These are phyloP conservation scores for Coleophora deauratella DNA, from an alignment of 2,888 invertebrate species.

Conservation along the genomic window DNA sequence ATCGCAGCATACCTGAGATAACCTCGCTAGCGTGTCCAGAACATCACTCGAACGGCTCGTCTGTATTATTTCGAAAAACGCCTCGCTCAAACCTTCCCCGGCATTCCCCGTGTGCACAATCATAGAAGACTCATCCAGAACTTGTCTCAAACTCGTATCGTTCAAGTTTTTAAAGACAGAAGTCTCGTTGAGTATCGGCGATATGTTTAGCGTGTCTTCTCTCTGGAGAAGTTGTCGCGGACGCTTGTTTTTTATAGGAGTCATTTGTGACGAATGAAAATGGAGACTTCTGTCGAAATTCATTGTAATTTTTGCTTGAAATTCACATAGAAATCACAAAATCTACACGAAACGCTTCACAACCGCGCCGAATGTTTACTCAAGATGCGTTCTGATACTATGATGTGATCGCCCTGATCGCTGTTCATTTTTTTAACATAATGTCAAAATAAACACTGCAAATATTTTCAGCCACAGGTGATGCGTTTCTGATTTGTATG, in stretches of 20 bases:
- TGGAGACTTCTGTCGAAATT: constrained; percentile 45
- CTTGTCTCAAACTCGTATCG: constrained; percentile 60
- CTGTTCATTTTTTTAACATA: not conserved
- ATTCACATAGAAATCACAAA: not conserved
- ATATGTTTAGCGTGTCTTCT: constrained; percentile 59
- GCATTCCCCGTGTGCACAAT: constrained; percentile 38
- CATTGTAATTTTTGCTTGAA: constrained; percentile 24
- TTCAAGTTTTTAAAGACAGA: constrained; percentile 61
- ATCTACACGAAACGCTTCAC: not conserved
- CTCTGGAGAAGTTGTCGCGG: constrained; percentile 43
- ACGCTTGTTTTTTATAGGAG: constrained; percentile 49
- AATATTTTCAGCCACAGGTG: too few relatives aligned
- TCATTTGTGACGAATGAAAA: constrained; percentile 49
- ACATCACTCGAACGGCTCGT: constrained; percentile 63
- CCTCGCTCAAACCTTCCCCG: constrained; percentile 52
- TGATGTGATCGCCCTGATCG: not conserved
- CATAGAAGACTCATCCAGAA: constrained; percentile 58
- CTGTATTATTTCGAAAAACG: constrained; percentile 65
- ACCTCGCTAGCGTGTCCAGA: constrained; percentile 76
- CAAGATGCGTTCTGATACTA: too few relatives aligned
- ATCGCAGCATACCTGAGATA: constrained; percentile 77
- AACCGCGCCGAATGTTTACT: too few relatives aligned
- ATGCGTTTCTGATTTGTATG: too few relatives aligned
- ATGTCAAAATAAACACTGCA: not conserved
- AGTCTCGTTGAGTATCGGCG: constrained; percentile 64